These are phyloP conservation scores for Cyclina sinensis DNA, from an alignment of 1,140 invertebrate genomes.

Conservation along the genomic window DNA sequence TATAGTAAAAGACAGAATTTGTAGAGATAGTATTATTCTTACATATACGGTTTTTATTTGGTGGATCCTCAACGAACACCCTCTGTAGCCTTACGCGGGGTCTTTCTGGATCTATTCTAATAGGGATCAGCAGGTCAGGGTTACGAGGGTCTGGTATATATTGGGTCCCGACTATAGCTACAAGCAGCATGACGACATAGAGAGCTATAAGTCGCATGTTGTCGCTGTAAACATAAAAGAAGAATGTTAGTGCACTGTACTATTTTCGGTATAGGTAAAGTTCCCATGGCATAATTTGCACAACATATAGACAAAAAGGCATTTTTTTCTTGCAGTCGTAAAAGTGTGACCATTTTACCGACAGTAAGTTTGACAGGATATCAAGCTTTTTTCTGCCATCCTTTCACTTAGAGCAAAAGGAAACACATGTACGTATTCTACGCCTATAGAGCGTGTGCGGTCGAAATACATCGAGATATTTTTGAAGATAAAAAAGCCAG, in stretches of 20 bases:
- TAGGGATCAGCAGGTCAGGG: neutral
- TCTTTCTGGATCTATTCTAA: neutral
- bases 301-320: neutral
- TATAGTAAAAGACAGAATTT: too few relatives aligned
- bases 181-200: neutral
- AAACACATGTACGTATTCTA: too few relatives aligned
- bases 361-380: too few relatives aligned
- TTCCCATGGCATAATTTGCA: too few relatives aligned
- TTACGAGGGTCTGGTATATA: conserved; percentile 5
- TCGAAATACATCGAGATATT: too few relatives aligned
- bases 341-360: too few relatives aligned
- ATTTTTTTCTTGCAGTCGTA: too few relatives aligned
- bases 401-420: too few relatives aligned
- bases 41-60: neutral
- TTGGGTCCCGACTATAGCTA: neutral
- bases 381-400: too few relatives aligned
- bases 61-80: neutral
- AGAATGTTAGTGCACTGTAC: neutral
- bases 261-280: neutral
- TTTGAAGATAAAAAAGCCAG: too few relatives aligned
- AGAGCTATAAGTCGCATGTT: neutral
- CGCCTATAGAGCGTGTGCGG: too few relatives aligned
- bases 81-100: neutral
- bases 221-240: neutral
- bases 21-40: too few relatives aligned